Evolutionary conservation across 1,140 invertebrate genomes (phyloP).

Genomic region (Coptotermes formosanus): DNA sequence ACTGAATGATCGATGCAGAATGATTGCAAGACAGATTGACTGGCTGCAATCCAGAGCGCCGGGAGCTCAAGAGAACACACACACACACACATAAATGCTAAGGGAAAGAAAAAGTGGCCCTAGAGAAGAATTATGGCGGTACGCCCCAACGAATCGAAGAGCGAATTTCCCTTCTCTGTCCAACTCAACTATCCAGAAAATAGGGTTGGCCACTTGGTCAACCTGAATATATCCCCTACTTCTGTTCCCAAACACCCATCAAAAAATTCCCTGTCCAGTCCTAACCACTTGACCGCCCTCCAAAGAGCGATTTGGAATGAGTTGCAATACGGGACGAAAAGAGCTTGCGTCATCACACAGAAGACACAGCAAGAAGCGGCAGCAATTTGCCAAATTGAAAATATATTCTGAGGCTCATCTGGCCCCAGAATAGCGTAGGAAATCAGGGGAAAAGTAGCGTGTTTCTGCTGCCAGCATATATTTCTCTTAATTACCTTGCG

Average conservation of each 20-base stretch:
- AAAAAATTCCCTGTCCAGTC: neutral
- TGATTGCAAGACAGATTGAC: neutral
- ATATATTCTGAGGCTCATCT: neutral
- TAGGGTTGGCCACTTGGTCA: neutral
- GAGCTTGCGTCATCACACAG: neutral
- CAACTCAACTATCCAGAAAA: neutral
- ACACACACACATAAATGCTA: neutral
- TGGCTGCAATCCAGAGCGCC: neutral
- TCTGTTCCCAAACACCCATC: neutral
- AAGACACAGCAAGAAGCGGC: neutral
- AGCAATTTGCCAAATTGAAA: slow-evolving; percentile 1
- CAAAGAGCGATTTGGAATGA: slow-evolving; percentile 3
- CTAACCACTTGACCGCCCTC: neutral
- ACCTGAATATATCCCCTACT: neutral
- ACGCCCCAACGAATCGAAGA: slow-evolving; percentile 13
- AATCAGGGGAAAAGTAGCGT: neutral
- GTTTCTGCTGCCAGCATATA: neutral
- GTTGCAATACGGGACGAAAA: neutral
- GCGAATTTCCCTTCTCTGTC: slow-evolving; percentile 14
- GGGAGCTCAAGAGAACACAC: neutral
- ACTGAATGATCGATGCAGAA: neutral
- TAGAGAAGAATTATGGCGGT: slow-evolving; percentile 9
- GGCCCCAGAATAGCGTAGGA: neutral
- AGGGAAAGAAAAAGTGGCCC: neutral
- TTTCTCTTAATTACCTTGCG: neutral